phyloP scores from a whole-genome alignment of 2,888 invertebrate species.

The Tetanocera ferruginea region DNA sequence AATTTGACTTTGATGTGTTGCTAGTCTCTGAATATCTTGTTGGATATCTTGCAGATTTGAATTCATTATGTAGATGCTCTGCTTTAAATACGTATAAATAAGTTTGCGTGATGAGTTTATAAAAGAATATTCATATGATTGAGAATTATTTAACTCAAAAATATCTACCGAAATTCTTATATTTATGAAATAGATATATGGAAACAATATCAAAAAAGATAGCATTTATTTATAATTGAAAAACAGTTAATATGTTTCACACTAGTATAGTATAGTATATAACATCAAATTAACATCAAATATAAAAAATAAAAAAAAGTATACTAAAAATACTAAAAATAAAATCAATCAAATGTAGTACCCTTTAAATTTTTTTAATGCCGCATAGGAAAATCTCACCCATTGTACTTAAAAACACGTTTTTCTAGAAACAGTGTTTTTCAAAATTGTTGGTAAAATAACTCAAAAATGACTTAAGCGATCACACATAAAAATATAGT shows the following conservation, averaged over 20 bases:
- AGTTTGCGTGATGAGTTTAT: slow-evolving; percentile 43
- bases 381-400: too few species aligned
- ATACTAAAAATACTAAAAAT: too few species aligned
- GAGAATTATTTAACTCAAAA: slow-evolving; percentile 29
- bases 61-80: slow-evolving; percentile 79
- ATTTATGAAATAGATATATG: not conserved
- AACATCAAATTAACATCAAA: too few species aligned
- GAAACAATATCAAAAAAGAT: not conserved
- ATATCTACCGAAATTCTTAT: slow-evolving; percentile 27
- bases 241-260: not conserved
- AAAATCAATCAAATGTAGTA: too few species aligned
- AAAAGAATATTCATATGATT: not conserved
- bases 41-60: slow-evolving; percentile 94
- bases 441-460: too few species aligned
- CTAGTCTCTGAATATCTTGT: slow-evolving; percentile 91
- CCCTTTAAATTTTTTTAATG: too few species aligned
- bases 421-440: too few species aligned
- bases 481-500: too few species aligned
- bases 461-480: too few species aligned
- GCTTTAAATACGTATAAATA: slow-evolving; percentile 59
- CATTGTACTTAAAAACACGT: too few species aligned
- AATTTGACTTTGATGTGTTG: slow-evolving; percentile 85
- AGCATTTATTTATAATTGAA: not conserved
- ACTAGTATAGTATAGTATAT: too few species aligned
- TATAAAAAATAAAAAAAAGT: too few species aligned